phyloP scores from a whole-genome alignment of 2,888 invertebrate genomes.

The Brachylomia viminalis region DNA sequence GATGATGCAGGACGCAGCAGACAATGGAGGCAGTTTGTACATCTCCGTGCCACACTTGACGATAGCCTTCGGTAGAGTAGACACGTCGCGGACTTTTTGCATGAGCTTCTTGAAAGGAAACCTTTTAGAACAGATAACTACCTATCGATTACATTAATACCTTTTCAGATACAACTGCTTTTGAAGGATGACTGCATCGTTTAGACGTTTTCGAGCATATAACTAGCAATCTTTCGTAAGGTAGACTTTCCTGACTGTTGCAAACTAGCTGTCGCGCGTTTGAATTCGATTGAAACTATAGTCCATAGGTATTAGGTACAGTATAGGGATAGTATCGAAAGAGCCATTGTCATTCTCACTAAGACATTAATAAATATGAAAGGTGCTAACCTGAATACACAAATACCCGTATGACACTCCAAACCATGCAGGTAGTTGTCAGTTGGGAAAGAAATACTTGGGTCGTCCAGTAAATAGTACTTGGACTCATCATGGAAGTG shows the following conservation, averaged over 20 bases:
- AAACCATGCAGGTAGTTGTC: slow-evolving; percentile 86
- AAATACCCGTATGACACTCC: slow-evolving; percentile 85
- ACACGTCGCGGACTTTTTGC: slow-evolving; percentile 81
- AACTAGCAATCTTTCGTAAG: background rate
- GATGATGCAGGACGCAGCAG: slow-evolving; percentile 85
- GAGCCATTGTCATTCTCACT: background rate
- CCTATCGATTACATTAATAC: background rate
- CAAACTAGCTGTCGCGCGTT: background rate
- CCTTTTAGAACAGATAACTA: slow-evolving; percentile 65
- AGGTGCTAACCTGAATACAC: slow-evolving; percentile 82
- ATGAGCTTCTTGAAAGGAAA: slow-evolving; percentile 86
- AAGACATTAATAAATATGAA: background rate
- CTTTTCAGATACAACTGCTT: background rate
- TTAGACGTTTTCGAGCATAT: background rate
- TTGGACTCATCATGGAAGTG: slow-evolving; percentile 85
- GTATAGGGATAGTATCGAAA: background rate
- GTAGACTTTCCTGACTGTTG: background rate
- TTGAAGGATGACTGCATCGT: background rate
- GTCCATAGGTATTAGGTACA: background rate
- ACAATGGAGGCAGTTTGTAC: slow-evolving; percentile 87
- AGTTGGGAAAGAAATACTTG: slow-evolving; percentile 84
- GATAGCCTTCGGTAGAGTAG: slow-evolving; percentile 83
- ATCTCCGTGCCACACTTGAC: slow-evolving; percentile 87
- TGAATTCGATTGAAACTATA: background rate
- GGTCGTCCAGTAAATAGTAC: slow-evolving; percentile 86